Base-by-base conservation (phyloP, 2,888 invertebrate species). In the Odontocolon sp. region DNA sequence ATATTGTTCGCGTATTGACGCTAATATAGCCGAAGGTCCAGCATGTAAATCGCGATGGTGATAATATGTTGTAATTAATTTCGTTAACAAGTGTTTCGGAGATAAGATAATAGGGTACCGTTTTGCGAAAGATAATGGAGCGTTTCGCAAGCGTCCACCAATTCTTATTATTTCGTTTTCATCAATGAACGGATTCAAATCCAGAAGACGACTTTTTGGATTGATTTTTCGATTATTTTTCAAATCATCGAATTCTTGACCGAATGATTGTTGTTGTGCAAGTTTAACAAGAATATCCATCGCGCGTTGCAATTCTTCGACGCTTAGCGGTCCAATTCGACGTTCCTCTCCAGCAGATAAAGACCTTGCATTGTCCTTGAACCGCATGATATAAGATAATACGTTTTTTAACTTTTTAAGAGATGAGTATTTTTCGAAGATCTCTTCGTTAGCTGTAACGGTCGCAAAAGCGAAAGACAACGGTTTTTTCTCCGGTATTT, bases 31-130 rank as follows among this genome's bases (percentile, higher is more conserved):
- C 3, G 69, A 71, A 6, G 57, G 40, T 23, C 73, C 75, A 6
- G 67, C 54, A 11, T 79, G 80, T 4, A 79, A 26, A 18, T 73
- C 28, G 1, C 52, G 50, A 23, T 75, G 56, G 33, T 81, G 67
- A 9, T 14, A 56, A 23, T 56, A 14, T 9, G 11, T 1, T 33
- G 45, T 42, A 9, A 63, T 63, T 3, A 63, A 4, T 33, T n/a
- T 63, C 0, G 73, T 50, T 6, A 73, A 52, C 16, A 56, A 59
- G 33, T 70, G 67, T 5, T 50, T 66, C 1, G 54, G 11, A 0
- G 70, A 18, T 23, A 71, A 57, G 3, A 68, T 14, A 11, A 67
- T 56, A 2, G 72, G 69, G 40, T 45, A 38, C 14, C 26, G 52
- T 26, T 52, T 11, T 6, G 14, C 18, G 16, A 47, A 56, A 0